These are phyloP conservation scores for Malacoctenus gilli DNA, from an alignment of 2,797 vertebrate genomes.

Conservation along the genomic window DNA sequence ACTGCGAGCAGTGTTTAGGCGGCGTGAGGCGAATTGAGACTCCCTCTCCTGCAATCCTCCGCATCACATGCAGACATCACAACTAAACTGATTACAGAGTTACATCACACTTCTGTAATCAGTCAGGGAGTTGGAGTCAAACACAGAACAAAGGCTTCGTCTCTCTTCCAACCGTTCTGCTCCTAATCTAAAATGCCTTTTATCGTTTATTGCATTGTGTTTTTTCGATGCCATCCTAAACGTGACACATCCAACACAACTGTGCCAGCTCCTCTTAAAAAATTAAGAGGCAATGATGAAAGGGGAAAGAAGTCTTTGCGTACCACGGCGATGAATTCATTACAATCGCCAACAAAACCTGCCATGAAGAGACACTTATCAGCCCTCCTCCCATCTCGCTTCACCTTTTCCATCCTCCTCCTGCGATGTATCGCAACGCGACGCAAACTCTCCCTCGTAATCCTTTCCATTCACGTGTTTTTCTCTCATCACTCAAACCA, in stretches of 20 bases:
- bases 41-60: background rate
- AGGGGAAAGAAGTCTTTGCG: constrained; percentile 8
- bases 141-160: background rate
- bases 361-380: constrained; percentile 31
- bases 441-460: constrained; percentile 19
- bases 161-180: constrained; percentile 23
- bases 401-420: background rate
- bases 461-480: constrained; percentile 47
- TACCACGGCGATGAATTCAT: constrained; percentile 37
- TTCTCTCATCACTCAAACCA: constrained; percentile 28
- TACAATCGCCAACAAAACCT: constrained; percentile 32
- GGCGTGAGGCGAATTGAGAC: constrained; percentile 2
- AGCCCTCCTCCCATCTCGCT: constrained; percentile 25
- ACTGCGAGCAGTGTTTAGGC: background rate
- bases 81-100: background rate
- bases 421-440: background rate
- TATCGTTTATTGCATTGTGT: constrained; percentile 18
- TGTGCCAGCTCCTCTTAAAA: constrained; percentile 17
- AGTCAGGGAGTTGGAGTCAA: constrained; percentile 6
- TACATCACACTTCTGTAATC: constrained; percentile 3
- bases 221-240: constrained; percentile 19
- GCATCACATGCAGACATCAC: background rate
- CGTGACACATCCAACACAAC: constrained; percentile 31
- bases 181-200: constrained; percentile 39
- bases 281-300: constrained; percentile 3